phyloP scores from a whole-genome alignment of 2,797 vertebrate species.

The Hylomyscus alleni region DNA sequence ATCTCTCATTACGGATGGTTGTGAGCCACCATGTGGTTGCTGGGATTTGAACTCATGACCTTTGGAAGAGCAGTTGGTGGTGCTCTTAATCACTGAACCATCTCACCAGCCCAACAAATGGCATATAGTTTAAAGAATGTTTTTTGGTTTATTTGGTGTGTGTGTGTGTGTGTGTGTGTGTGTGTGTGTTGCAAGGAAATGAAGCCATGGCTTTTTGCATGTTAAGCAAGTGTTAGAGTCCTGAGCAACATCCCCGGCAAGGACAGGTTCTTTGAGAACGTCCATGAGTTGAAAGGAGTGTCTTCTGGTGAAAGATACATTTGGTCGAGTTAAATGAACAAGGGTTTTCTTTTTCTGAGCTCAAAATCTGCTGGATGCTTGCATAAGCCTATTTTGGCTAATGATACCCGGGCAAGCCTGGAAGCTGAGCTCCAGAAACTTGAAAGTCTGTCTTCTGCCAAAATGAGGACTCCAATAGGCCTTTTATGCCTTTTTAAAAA shows the following conservation, averaged over 20 bases:
- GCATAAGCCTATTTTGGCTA: background rate
- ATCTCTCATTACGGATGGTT: too few species aligned
- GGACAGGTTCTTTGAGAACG: background rate
- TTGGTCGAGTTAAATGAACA: background rate
- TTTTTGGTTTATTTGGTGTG: background rate
- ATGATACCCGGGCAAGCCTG: background rate
- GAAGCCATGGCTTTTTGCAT: background rate
- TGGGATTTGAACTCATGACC: too few species aligned
- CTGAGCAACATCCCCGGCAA: background rate
- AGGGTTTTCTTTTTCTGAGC: background rate
- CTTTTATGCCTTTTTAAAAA: slow-evolving; percentile 62
- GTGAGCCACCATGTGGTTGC: too few species aligned
- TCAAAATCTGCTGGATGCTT: background rate
- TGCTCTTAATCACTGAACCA: too few species aligned
- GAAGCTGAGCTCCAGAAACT: background rate
- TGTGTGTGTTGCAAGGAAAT: background rate
- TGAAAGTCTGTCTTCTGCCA: background rate
- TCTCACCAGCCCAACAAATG: background rate
- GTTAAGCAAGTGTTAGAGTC: background rate
- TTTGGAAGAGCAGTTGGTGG: too few species aligned
- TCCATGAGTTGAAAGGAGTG: slow-evolving; percentile 24
- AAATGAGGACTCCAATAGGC: slow-evolving; percentile 44
- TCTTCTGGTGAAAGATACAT: background rate
- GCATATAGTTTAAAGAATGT: background rate
- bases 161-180: background rate